Percentiles rank a stretch among this genome's conserved stretches.
These are phyloP conservation scores for Strigamia maritima DNA, from an alignment of 2,888 invertebrate genomes.

Conservation along the genomic window DNA sequence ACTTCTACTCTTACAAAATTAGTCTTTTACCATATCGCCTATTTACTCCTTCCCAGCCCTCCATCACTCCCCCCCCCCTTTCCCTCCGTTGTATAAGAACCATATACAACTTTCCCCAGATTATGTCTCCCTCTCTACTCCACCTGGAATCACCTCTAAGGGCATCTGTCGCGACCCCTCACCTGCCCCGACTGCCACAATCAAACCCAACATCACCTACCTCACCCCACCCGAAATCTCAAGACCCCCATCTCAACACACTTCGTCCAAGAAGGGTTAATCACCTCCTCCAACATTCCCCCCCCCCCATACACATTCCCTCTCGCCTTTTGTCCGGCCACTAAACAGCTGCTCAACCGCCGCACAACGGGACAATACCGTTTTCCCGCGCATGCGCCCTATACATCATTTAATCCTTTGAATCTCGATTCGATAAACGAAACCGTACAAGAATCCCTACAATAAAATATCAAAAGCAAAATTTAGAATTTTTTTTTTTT, in stretches of 20 bases:
- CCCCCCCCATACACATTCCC: background rate
- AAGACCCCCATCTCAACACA: no score
- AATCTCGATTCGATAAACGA: no score
- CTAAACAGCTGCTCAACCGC: background rate
- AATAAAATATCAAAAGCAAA: no score
- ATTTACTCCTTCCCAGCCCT: no score
- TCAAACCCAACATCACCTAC: background rate
- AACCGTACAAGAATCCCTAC: no score
- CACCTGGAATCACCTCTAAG: conserved; percentile 3
- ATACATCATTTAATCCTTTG: background rate
- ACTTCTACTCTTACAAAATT: no score
- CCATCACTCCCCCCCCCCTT: no score
- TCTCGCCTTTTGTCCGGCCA: background rate
- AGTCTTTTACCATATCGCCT: no score
- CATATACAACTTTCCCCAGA: background rate
- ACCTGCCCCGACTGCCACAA: background rate
- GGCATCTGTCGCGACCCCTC: conserved; percentile 15
- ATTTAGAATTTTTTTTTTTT: no score
- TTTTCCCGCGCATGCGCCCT: background rate
- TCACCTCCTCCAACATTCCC: background rate
- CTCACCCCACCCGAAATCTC: background rate
- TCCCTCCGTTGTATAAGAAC: no score
- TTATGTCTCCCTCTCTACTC: background rate
- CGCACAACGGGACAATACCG: background rate
- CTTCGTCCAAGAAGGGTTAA: background rate